Conservation (phyloP, 2,888 invertebrate genomes). For the Gastracanthus pulcherrimus region DNA sequence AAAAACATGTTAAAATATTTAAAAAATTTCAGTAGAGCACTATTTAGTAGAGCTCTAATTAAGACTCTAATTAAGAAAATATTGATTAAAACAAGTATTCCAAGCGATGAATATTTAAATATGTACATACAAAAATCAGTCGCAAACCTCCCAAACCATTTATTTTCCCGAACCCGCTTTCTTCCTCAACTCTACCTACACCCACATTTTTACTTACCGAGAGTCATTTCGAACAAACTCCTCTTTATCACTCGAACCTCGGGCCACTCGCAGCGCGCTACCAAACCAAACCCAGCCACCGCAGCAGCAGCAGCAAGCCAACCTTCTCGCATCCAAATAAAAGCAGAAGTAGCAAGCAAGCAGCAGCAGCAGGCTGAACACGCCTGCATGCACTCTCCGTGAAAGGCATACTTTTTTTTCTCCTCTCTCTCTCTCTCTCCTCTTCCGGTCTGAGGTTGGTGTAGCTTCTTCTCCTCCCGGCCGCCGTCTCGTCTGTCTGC, state of each 20-base stretch:
- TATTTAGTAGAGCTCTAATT: too few species aligned
- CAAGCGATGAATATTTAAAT: too few species aligned
- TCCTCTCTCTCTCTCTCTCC: not conserved
- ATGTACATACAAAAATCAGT: too few species aligned
- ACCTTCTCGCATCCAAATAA: not conserved
- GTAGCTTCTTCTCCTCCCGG: not conserved
- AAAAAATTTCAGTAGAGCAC: too few species aligned
- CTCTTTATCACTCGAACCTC: conserved; percentile 15
- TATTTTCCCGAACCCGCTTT: too few species aligned
- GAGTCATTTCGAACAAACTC: not conserved
- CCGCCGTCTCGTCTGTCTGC: not conserved
- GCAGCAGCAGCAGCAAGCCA: not conserved
- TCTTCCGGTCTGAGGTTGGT: conserved; percentile 37
- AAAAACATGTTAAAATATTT: not conserved
- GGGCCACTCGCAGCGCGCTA: too few species aligned
- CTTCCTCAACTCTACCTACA: too few species aligned
- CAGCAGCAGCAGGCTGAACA: not conserved
- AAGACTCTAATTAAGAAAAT: too few species aligned
- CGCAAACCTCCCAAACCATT: too few species aligned
- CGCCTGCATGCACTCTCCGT: not conserved
- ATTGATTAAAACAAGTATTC: too few species aligned
- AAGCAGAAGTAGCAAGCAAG: conserved; percentile 7
- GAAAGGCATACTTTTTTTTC: conserved; percentile 24
- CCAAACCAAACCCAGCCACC: too few species aligned
- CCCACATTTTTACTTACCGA: conserved; percentile 17